Conservation (phyloP, 1,140 invertebrate genomes). For the Trinorchestia longiramus region DNA sequence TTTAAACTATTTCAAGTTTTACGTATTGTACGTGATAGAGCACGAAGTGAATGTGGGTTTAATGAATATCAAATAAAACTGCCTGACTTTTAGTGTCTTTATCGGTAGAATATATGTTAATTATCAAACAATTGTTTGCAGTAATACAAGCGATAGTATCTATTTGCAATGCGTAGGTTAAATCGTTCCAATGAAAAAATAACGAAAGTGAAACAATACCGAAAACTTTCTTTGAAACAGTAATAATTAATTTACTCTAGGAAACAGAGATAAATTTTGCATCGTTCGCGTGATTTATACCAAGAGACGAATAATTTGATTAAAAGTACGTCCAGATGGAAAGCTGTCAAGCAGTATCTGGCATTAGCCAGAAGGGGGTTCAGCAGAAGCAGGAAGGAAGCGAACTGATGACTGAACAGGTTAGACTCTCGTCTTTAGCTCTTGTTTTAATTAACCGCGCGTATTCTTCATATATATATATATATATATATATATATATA, state of each 20-base stretch:
- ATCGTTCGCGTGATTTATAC: background rate
- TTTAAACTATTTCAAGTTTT: background rate
- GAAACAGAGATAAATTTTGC: background rate
- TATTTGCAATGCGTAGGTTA: background rate
- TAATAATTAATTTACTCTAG: background rate
- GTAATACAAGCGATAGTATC: background rate
- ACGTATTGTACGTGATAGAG: background rate
- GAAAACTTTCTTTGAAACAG: background rate
- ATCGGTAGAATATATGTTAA: background rate
- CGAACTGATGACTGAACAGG: background rate
- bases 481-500: background rate
- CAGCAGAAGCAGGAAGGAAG: constrained; percentile 26
- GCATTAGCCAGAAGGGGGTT: background rate
- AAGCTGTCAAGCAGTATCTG: constrained; percentile 40
- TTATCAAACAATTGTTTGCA: background rate
- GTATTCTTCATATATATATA: background rate
- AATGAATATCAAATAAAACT: background rate
- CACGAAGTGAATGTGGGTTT: background rate
- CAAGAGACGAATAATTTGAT: background rate
- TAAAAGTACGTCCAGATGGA: background rate
- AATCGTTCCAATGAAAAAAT: background rate
- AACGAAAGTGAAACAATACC: background rate
- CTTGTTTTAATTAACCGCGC: background rate
- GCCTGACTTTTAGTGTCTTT: background rate
- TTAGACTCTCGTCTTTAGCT: constrained; percentile 26